Evolutionary conservation across 2,797 vertebrate species (phyloP), one percentile per base, ranked within the genome.

Genomic region (Periophthalmus magnuspinnatus): DNA sequence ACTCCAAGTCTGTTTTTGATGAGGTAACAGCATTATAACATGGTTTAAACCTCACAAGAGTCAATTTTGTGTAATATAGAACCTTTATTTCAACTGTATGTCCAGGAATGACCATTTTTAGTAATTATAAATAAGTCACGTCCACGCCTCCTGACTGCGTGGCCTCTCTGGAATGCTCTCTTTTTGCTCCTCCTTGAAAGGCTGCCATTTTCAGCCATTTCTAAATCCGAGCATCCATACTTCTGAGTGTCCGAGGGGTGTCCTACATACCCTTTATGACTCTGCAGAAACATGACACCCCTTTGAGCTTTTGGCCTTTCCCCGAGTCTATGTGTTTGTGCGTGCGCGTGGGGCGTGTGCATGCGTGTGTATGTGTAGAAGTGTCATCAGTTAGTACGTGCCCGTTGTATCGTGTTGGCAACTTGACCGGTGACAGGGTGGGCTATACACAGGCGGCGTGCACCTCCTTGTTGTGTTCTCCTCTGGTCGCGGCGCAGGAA

Each of bases 281-380:
- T 78, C 66, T 84, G 88, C 87, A 90, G 91, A 89, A 91, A 88
- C 77, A 54, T 78, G 79, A 88, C 66, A 86, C 88, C 72, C 66
- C 36, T 63, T 66, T 88, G 80, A 64, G 78, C 79, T 63, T 89
- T 84, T 89, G 89, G 84, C 87, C 88, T 92, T 91, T 90, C 57
- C 78, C 54, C 70, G 50, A 38, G 32, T 50, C 48, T 59, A 28
- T 52, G 69, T 33, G 60, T 32, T 2, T n/a, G 24, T 68, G 66
- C 57, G 64, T 65, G 45, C 50, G 55, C 58, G 54, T 28, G 14
- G 36, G 60, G 41, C 2, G 54, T 19, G 21, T 57, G 56, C 45
- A 47, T 64, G 57, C 69, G 55, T 65, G 67, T 64, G 57, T 71
- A 55, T 65, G 67, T 70, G 68, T 64, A 45, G 57, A 56, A 55